Evolutionary conservation across 2,113 vertebrate genomes (phyloP).

Genomic region (Chlorodrepanis virens): DNA sequence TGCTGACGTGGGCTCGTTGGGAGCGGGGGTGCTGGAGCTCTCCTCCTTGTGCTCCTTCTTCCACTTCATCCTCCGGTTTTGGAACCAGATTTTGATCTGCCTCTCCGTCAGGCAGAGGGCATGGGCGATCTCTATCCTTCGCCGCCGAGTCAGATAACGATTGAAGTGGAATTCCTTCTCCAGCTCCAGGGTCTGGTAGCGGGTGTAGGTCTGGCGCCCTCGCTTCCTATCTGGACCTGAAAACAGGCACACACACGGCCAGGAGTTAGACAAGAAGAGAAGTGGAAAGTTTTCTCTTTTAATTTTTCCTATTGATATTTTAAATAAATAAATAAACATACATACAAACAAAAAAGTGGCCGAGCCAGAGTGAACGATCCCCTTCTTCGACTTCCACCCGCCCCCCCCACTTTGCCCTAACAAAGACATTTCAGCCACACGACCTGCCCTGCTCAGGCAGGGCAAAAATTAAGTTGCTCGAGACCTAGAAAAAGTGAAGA

Average conservation of each 20-base stretch:
- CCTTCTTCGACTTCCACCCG: not conserved
- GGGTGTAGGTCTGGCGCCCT: slow-evolving; percentile 89
- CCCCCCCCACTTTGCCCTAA: slow-evolving; percentile 2
- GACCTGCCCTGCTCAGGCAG: not conserved
- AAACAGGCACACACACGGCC: slow-evolving; percentile 2
- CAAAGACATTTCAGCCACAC: slow-evolving; percentile 37
- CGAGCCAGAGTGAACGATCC: not conserved
- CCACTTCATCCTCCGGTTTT: slow-evolving; percentile 94
- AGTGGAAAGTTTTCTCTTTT: not conserved
- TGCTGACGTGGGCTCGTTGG: slow-evolving; percentile 61
- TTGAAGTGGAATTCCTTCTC: slow-evolving; percentile 94
- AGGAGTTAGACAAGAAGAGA: not conserved
- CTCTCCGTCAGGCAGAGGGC: slow-evolving; percentile 85
- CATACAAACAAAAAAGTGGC: not conserved
- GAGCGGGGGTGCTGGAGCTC: slow-evolving; percentile 40
- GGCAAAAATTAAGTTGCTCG: slow-evolving; percentile 32
- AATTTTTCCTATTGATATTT: not conserved
- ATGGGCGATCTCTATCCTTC: slow-evolving; percentile 87
- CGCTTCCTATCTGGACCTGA: slow-evolving; percentile 86
- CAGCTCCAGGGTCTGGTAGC: slow-evolving; percentile 90
- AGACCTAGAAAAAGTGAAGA: slow-evolving; percentile 15
- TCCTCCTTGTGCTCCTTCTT: slow-evolving; percentile 88
- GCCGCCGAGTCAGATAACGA: slow-evolving; percentile 87
- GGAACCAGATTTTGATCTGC: slow-evolving; percentile 95
- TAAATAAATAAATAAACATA: not conserved